Base-by-base conservation (phyloP, 2,888 invertebrate genomes). In the Magallana nippona region DNA sequence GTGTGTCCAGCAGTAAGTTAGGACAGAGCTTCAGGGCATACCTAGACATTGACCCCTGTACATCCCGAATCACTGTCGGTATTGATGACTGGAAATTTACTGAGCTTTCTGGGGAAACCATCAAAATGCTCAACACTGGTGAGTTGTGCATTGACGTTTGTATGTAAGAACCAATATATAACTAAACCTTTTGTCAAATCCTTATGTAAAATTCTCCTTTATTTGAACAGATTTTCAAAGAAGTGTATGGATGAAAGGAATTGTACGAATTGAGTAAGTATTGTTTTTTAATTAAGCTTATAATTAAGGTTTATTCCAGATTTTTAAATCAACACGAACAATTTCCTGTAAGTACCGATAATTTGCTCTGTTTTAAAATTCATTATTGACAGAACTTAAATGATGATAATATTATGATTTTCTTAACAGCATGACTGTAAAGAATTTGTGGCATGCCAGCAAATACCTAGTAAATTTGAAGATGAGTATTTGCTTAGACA, bases 401-500 rank as follows among this genome's bases (percentile, higher is more conserved):
- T 44, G 0, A 44, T 44, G 44, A 0, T 8, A 5, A 8, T 44
- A 27, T 27, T 44, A 27, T 27, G 27, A 8, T 44, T 44, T 8
- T 5, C 8, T 44, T 44, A 5, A 44, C 32, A 84, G 81, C 15
- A 78, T 77, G 22, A 15, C 32, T n/a, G 10, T 82, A 13, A 78
- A 82, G 19, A 82, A 84, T 55, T 27, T 84, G 1, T 27, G 77
- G 62, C 32, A 62, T 27, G 82, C 78, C 63, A 78, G 56, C 56
- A 82, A 84, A 27, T 84, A 62, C 56, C 78, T 84, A 17, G 55
- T 84, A 5, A 84, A 78, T 56, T 55, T 84, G 78, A 78, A 82
- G 27, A 60, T 84, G 56, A 84, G 84, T 44, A 82, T 88, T 1
- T 88, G 88, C 82, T 81, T 86, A 1, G 87, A 86, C 22, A 79